phyloP scores from a whole-genome alignment of 1,140 invertebrate genomes.

The Antheraea mylitta region DNA sequence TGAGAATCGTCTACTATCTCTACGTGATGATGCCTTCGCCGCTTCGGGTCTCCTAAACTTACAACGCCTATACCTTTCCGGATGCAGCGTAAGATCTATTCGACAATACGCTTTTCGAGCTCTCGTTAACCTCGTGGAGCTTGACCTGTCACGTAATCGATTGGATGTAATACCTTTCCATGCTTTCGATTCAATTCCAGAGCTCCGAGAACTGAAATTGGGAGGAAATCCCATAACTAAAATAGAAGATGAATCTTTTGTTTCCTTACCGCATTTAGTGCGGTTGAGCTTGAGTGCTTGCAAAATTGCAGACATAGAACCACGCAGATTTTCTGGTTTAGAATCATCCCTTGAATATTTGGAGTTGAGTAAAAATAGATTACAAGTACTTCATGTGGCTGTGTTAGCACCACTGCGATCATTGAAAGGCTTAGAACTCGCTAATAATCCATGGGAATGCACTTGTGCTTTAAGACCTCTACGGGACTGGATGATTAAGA shows the following conservation, averaged over 20 bases:
- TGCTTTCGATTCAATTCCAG: conserved; percentile 83
- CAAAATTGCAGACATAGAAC: conserved; percentile 82
- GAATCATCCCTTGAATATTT: conserved; percentile 86
- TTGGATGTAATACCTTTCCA: conserved; percentile 84
- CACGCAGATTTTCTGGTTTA: conserved; percentile 85
- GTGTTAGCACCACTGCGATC: conserved; percentile 83
- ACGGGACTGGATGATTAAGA: conserved; percentile 87
- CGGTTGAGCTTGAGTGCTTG: conserved; percentile 87
- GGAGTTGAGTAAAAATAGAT: conserved; percentile 86
- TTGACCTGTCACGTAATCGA: conserved; percentile 88
- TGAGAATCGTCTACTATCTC: conserved; percentile 83
- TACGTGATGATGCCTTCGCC: conserved; percentile 86
- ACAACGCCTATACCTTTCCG: conserved; percentile 86
- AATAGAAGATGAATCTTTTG: conserved; percentile 85
- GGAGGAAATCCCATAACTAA: conserved; percentile 86
- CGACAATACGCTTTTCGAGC: conserved; percentile 84
- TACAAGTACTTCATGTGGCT: conserved; percentile 82
- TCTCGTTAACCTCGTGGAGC: conserved; percentile 87
- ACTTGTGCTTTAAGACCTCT: conserved; percentile 87
- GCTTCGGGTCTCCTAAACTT: conserved; percentile 86
- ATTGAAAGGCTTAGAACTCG: conserved; percentile 86
- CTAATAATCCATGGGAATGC: conserved; percentile 91
- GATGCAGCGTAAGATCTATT: conserved; percentile 82
- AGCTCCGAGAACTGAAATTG: conserved; percentile 87
- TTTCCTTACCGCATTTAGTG: conserved; percentile 83